Evolutionary conservation across 2,113 vertebrate species (phyloP).

Genomic region (Ceuthmochares aereus): DNA sequence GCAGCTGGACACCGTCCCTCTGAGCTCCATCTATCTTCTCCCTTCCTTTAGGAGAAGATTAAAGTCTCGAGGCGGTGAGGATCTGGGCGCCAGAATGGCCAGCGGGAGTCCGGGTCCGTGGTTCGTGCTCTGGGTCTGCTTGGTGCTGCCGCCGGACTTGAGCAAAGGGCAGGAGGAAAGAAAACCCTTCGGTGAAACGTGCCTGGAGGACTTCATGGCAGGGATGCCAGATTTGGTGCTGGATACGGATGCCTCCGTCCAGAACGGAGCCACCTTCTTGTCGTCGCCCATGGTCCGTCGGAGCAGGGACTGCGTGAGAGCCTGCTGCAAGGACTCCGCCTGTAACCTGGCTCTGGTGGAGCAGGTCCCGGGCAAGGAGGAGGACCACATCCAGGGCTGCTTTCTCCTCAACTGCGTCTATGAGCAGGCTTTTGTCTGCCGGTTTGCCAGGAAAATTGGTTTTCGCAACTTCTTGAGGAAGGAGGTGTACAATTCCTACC

Average conservation of each 20-base stretch:
- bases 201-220: slow-evolving; percentile 74
- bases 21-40: not conserved
- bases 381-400: slow-evolving; percentile 78
- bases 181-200: slow-evolving; percentile 69
- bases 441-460: slow-evolving; percentile 84
- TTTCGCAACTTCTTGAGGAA: slow-evolving; percentile 83
- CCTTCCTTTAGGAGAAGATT: not conserved
- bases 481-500: slow-evolving; percentile 79
- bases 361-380: slow-evolving; percentile 18
- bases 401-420: slow-evolving; percentile 92
- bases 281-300: slow-evolving; percentile 73
- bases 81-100: not conserved
- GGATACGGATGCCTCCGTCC: slow-evolving; percentile 86
- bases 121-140: not conserved
- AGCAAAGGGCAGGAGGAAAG: not conserved
- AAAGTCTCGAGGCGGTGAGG: not conserved
- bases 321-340: slow-evolving; percentile 82
- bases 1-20: not conserved
- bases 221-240: slow-evolving; percentile 86
- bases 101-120: not conserved
- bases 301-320: slow-evolving; percentile 81
- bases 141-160: not conserved
- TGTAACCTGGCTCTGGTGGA: slow-evolving; percentile 93
- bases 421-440: slow-evolving; percentile 88
- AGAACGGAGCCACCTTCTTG: slow-evolving; percentile 87